phyloP scores from a whole-genome alignment of 64 coral and sea anemone genomes.

The Orbicella faveolata region DNA sequence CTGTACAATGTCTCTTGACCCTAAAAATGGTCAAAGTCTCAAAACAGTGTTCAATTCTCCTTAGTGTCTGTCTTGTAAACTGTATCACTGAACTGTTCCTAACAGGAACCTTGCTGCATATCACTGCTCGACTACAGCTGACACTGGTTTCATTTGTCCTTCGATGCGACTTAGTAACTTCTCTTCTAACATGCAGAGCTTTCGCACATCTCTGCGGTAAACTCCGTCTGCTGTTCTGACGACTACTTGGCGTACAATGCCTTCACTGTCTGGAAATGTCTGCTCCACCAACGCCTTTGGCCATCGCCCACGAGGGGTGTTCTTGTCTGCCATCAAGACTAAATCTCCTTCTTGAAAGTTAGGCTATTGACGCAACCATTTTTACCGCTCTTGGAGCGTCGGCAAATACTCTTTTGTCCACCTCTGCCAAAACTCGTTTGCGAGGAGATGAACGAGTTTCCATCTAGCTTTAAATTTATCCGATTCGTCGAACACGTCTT shows the following conservation, averaged over 20 bases:
- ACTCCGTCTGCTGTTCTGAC: slow-evolving; percentile 56
- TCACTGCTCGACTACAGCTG: not conserved
- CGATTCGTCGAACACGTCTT: slow-evolving; percentile 5
- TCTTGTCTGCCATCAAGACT: slow-evolving; percentile 34
- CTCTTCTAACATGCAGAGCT: slow-evolving; percentile 62
- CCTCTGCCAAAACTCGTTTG: slow-evolving; percentile 62
- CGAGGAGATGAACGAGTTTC: slow-evolving; percentile 51
- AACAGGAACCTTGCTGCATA: too few species aligned
- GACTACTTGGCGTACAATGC: slow-evolving; percentile 47
- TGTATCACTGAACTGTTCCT: too few species aligned
- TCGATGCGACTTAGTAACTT: slow-evolving; percentile 40
- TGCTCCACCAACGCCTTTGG: slow-evolving; percentile 57
- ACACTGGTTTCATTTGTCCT: not conserved
- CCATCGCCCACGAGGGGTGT: slow-evolving; percentile 45
- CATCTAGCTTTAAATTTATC: slow-evolving; percentile 56
- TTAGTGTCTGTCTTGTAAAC: too few species aligned
- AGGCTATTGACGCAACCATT: slow-evolving; percentile 49
- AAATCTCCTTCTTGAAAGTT: slow-evolving; percentile 41
- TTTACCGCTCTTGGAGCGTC: slow-evolving; percentile 43
- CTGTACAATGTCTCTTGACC: too few species aligned
- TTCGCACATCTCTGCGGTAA: slow-evolving; percentile 52
- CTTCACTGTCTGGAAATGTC: slow-evolving; percentile 37
- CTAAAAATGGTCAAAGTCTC: too few species aligned
- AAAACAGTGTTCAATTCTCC: too few species aligned
- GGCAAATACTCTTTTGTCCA: slow-evolving; percentile 55